Evolutionary conservation across 1,140 invertebrate species (phyloP).

Genomic region (Musca vetustissima): DNA sequence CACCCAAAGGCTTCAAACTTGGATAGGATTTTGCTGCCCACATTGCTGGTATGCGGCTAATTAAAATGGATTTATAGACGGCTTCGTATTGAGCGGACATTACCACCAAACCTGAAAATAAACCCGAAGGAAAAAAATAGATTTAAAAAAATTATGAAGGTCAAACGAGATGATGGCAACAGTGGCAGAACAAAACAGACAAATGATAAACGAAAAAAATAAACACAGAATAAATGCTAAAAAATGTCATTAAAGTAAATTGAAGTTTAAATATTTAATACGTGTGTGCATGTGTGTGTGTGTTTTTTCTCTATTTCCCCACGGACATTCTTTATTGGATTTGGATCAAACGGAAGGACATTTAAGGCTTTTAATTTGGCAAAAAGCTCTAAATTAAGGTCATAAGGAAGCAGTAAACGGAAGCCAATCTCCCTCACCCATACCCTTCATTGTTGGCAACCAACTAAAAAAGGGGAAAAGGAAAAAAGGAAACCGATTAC

Average conservation of each 20-base stretch:
- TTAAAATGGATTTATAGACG: constrained; percentile 79
- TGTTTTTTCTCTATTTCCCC: no score
- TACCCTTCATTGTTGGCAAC: no score
- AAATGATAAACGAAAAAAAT: not conserved
- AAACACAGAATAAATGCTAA: not conserved
- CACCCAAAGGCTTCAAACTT: constrained; percentile 87
- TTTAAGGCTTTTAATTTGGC: no score
- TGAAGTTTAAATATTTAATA: constrained; percentile 18
- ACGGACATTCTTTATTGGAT: no score
- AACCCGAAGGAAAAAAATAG: not conserved
- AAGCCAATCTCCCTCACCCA: no score
- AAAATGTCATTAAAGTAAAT: constrained; percentile 18
- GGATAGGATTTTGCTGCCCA: constrained; percentile 90
- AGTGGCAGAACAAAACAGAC: not conserved
- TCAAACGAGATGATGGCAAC: not conserved
- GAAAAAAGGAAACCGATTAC: no score
- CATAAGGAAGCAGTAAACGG: no score
- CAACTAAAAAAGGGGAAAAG: no score
- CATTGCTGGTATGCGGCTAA: constrained; percentile 77
- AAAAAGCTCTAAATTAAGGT: no score
- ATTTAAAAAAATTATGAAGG: not conserved
- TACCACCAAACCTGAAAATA: constrained; percentile 70
- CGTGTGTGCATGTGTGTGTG: no score
- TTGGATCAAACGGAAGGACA: no score
- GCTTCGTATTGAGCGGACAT: constrained; percentile 88